These are phyloP conservation scores for Pachyrhynchus sulphureomaculatus DNA, from an alignment of 1,140 invertebrate genomes.

Conservation along the genomic window DNA sequence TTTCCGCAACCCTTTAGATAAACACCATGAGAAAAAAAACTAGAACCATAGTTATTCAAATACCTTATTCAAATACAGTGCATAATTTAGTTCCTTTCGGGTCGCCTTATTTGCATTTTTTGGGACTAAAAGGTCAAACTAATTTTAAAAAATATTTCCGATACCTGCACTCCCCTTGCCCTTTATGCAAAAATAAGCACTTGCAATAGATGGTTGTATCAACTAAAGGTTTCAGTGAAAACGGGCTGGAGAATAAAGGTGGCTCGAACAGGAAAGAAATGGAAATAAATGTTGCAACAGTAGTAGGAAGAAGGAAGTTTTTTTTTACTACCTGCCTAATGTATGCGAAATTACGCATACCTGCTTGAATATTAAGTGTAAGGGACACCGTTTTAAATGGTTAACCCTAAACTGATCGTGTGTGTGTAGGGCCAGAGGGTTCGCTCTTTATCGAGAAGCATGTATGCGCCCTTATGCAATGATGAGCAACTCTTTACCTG, in stretches of 20 bases:
- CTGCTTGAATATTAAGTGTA: conserved; percentile 53
- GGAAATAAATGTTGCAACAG: conserved; percentile 32
- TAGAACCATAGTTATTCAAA: conserved; percentile 35
- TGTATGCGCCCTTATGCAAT: conserved; percentile 9
- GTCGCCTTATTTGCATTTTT: conserved; percentile 46
- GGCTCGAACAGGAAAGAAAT: background rate
- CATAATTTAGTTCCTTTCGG: conserved; percentile 42
- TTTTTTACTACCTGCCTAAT: conserved; percentile 52
- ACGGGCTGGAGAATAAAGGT: background rate
- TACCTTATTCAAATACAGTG: conserved; percentile 44
- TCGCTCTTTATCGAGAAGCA: conserved; percentile 25
- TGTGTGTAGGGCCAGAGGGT: conserved; percentile 8
- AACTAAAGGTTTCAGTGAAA: background rate
- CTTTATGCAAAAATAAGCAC: conserved; percentile 31
- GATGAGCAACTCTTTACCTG: conserved; percentile 34
- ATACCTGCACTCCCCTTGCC: conserved; percentile 27
- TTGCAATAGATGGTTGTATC: conserved; percentile 10
- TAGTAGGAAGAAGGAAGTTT: conserved; percentile 33
- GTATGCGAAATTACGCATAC: conserved; percentile 51
- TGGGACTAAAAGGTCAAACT: conserved; percentile 41
- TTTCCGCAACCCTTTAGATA: conserved; percentile 28
- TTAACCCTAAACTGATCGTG: conserved; percentile 29
- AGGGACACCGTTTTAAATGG: conserved; percentile 47
- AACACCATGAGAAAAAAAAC: conserved; percentile 47
- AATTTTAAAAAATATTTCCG: conserved; percentile 42